Base-by-base conservation (phyloP, 2,113 vertebrate genomes). In the Thomomys bottae region DNA sequence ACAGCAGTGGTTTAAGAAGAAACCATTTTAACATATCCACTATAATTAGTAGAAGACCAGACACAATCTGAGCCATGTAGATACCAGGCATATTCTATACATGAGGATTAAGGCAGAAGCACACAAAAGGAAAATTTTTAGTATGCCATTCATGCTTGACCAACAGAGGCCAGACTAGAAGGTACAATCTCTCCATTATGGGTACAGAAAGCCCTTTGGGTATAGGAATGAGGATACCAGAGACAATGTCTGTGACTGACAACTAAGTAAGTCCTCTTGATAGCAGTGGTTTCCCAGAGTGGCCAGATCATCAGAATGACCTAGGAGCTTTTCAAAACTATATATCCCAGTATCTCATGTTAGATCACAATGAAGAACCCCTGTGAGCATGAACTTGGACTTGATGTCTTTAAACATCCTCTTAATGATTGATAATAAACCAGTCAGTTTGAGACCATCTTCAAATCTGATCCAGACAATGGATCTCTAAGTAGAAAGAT, bases 261-360 rank as follows among this genome's bases (percentile, higher is more conserved):
- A 78, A 34, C n/a, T 83, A 93, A 9, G 68, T 76, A 73, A 79
- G 17, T 85, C 82, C n/a, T 77, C 3, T 83, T 40, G 66, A 54
- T 28, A 89, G 77, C 67, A 38, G 9, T 61, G 21, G 67, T 86
- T 94, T 94, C 63, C 88, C 75, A 59, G 66, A 34, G 45, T 79
- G 49, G 6, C 26, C 59, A 15, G 49, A n/a, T 89, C 67, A 76
- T 66, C 61, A 70, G 45, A 88, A 77, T 42, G 87, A 59, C 26
- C 34, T 83, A 63, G 38, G 26, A 49, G n/a, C 34, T 88, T 88
- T 73, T 59, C 45, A 78, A 91, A 95, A 85, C 82, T 54, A 88
- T 3, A 61, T 38, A 67, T 91, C 70, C 40, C 30, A 57, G 5
- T 76, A 49, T 70, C 40, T 84, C 64, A 45, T 8, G 66, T 94